Evolutionary conservation across 2,888 invertebrate species (phyloP), one percentile per base, ranked within the genome.

Genomic region (Apodemia mormo): DNA sequence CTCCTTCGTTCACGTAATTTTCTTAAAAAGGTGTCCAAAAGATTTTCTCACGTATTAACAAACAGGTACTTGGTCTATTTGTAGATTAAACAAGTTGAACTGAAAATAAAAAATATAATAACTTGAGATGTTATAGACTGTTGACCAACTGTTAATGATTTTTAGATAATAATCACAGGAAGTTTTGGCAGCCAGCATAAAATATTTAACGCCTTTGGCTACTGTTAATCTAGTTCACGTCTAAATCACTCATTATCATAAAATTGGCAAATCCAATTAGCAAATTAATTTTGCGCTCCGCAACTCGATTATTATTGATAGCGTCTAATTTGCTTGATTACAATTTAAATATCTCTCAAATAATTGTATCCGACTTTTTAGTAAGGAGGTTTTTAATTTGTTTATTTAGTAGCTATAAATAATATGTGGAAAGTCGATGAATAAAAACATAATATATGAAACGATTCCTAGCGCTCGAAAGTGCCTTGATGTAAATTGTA

Each of bases 231-330:
- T 64, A 64, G 64, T 64, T 64, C 37, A 64, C 64, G 64, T 64
- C 64, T n/a, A 64, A 37, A 64, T 64, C 64, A 30, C n/a, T 64
- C 64, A 64, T 64, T 64, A 64, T 64, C 61, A 64, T 64, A 64
- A 64, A 64, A 68, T 68, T 68, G 58, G 68, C 68, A 68, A 58
- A 40, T 58, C 40, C 61, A 58, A 61, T 58, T 43, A 68, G 58
- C 22, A 58, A 68, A 68, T 68, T 58, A 58, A 45, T 58, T 56
- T 2, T 37, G 61, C n/a, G 30, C 61, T 64, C 61, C 61, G 61
- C 61, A 8, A n/a, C 14, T 64, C 30, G 61, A 64, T 37, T 64
- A 64, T 64, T 37, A 64, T 64, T 64, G 61, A 64, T 64, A 33
- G 61, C 7, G 61, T 64, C 61, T 64, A 64, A 64, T 64, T 64